Conservation (phyloP, 2,888 invertebrate genomes). For the Tetragnatha montana region DNA sequence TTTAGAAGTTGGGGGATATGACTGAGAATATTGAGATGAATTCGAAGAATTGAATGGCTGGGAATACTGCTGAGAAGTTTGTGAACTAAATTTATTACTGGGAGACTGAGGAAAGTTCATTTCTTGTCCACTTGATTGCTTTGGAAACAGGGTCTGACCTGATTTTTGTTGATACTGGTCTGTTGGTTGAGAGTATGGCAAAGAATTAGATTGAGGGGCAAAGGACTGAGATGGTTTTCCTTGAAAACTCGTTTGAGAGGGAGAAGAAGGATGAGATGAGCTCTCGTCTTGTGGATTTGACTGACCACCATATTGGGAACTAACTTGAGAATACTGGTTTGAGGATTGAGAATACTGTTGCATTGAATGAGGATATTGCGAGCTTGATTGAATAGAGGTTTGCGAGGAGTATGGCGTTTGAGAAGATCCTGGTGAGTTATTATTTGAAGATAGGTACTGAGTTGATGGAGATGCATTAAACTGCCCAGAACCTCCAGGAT, state of each 20-base stretch:
- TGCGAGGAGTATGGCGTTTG: conserved; percentile 24
- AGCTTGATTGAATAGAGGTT: conserved; percentile 30
- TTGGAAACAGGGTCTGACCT: conserved; percentile 41
- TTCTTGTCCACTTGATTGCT: conserved; percentile 48
- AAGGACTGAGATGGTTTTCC: conserved; percentile 38
- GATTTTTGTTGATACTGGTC: conserved; percentile 47
- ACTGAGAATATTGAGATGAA: conserved; percentile 40
- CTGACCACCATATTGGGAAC: conserved; percentile 34
- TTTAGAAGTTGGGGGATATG: conserved; percentile 35
- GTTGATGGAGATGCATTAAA: conserved; percentile 31
- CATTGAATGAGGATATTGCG: conserved; percentile 45
- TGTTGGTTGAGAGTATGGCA: conserved; percentile 34
- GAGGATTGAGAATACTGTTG: conserved; percentile 48
- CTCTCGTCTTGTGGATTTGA: conserved; percentile 31
- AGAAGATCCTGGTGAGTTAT: conserved; percentile 2
- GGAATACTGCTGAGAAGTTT: conserved; percentile 37
- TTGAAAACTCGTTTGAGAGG: conserved; percentile 32
- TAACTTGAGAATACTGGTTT: conserved; percentile 25
- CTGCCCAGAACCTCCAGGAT: conserved; percentile 28
- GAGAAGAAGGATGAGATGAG: conserved; percentile 2
- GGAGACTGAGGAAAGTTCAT: conserved; percentile 41
- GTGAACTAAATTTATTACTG: conserved; percentile 32
- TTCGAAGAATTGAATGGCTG: conserved; percentile 28
- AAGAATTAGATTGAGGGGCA: conserved; percentile 39
- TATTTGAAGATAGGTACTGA: conserved; percentile 4